A percentile compares a stretch with the other conserved stretches of the same genome.
phyloP scores from a whole-genome alignment of 2,888 invertebrate species.

The Papilio protenor region DNA sequence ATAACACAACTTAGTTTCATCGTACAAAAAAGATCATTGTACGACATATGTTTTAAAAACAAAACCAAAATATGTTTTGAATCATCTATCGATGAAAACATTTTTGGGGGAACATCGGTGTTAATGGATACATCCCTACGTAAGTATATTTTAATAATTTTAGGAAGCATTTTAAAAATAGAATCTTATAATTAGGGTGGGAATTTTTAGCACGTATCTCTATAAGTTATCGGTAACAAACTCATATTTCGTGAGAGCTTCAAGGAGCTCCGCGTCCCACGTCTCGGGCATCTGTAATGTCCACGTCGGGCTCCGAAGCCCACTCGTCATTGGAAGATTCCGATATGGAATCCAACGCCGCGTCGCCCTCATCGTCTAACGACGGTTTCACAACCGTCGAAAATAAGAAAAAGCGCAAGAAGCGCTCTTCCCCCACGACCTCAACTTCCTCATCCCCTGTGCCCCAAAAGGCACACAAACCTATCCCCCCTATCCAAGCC shows the following conservation, averaged over 20 bases:
- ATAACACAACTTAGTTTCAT: not conserved
- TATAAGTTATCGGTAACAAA: slow-evolving; percentile 44
- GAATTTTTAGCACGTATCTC: slow-evolving; percentile 58
- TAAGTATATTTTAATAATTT: slow-evolving; percentile 83
- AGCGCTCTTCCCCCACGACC: no score
- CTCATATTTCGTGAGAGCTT: slow-evolving; percentile 27
- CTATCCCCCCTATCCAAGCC: no score
- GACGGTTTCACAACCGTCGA: no score
- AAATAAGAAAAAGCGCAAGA: no score
- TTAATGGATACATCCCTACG: slow-evolving; percentile 80
- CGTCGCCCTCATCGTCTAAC: no score
- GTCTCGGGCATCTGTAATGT: no score
- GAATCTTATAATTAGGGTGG: slow-evolving; percentile 62
- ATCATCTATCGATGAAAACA: slow-evolving; percentile 68
- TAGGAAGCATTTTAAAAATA: slow-evolving; percentile 77
- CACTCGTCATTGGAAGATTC: no score
- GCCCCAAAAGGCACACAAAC: no score
- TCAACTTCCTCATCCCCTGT: no score
- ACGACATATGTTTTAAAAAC: slow-evolving; percentile 44
- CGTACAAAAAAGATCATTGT: not conserved
- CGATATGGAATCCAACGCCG: no score
- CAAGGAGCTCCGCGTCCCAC: no score
- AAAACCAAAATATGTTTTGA: slow-evolving; percentile 61
- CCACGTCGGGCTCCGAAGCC: no score
- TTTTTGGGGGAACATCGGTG: slow-evolving; percentile 63